Conservation (phyloP, 2,888 invertebrate genomes). For the Agrenia bidenticulata region DNA sequence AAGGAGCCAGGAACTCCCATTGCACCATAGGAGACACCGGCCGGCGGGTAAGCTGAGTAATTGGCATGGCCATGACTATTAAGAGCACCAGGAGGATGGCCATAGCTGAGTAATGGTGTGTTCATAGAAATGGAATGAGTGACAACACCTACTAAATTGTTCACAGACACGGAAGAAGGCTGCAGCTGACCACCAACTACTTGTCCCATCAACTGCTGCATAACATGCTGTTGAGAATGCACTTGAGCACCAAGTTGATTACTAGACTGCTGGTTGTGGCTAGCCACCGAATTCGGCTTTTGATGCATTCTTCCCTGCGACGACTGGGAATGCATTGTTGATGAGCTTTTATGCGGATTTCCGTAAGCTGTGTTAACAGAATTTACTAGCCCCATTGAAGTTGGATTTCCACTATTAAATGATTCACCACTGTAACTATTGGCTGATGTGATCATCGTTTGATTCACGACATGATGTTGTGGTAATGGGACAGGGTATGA, state of each 20-base stretch:
- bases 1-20: constrained; percentile 14
- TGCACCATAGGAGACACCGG: constrained; percentile 31
- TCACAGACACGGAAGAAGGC: constrained; percentile 1
- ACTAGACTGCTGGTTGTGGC: constrained; percentile 2
- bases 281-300: constrained; percentile 11
- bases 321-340: constrained; percentile 13
- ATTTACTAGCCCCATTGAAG: background rate
- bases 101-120: constrained; percentile 15
- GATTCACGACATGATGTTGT: constrained; percentile 13
- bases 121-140: constrained; percentile 25
- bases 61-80: constrained; percentile 8
- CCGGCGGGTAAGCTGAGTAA: constrained; percentile 17
- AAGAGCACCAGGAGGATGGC: constrained; percentile 14
- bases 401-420: background rate
- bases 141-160: constrained; percentile 10
- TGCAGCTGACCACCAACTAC: constrained; percentile 15
- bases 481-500: constrained; percentile 9
- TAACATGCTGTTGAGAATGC: background rate
- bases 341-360: constrained; percentile 15
- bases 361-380: constrained; percentile 11
- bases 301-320: constrained; percentile 5
- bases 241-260: background rate
- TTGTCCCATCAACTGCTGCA: constrained; percentile 18
- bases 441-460: background rate
- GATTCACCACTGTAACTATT: background rate